A percentile compares a stretch with the other conserved stretches of the same genome.
Conservation (phyloP, 2,888 invertebrate species). For the Strigamia crassipes region DNA sequence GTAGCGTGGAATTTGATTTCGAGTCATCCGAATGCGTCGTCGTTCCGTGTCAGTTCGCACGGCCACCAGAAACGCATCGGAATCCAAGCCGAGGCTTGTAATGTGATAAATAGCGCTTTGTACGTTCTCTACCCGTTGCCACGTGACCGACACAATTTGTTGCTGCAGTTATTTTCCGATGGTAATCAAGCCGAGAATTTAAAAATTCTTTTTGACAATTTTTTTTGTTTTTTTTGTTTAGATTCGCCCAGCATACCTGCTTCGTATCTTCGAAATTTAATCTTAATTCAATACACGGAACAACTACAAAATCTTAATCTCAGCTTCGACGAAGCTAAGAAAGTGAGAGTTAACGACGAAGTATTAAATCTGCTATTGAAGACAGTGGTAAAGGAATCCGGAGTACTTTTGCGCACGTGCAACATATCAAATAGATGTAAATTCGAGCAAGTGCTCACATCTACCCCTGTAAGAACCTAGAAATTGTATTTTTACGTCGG, state of each 20-base stretch:
- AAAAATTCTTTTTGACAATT: too few species aligned
- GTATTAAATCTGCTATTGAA: conserved; percentile 56
- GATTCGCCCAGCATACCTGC: conserved; percentile 3
- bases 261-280: conserved; percentile 54
- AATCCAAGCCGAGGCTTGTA: conserved; percentile 55
- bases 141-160: conserved; percentile 54
- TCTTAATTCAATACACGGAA: conserved; percentile 56
- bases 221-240: neutral
- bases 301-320: conserved; percentile 54
- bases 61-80: conserved; percentile 23
- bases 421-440: conserved; percentile 52
- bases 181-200: too few species aligned
- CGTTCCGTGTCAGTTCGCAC: neutral
- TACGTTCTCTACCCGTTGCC: conserved; percentile 54
- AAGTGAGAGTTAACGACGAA: conserved; percentile 55
- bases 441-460: conserved; percentile 54
- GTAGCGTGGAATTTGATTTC: conserved; percentile 50
- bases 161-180: conserved; percentile 55
- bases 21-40: conserved; percentile 39
- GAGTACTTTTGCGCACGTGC: conserved; percentile 54
- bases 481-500: neutral
- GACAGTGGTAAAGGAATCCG: conserved; percentile 57
- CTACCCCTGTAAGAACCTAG: conserved; percentile 55
- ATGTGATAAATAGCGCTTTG: conserved; percentile 55
- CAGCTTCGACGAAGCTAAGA: conserved; percentile 52